Evolutionary conservation across 2,113 vertebrate genomes (phyloP), one percentile per base, ranked within the genome.

Genomic region (Rhombomys opimus): DNA sequence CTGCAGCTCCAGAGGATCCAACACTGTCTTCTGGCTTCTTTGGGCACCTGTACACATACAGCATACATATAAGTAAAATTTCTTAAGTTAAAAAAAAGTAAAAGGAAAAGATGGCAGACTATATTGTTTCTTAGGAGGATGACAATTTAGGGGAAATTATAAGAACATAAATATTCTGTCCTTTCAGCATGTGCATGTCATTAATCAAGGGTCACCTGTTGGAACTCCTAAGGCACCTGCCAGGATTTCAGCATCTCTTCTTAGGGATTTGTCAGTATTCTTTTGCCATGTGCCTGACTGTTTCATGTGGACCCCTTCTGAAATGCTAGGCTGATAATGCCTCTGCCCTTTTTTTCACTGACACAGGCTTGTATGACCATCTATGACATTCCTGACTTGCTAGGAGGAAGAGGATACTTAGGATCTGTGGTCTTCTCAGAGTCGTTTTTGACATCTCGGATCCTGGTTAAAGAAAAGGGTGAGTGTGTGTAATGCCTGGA

Each of bases 391-490:
- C 99, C 99, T 75, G 99, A 99, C 96, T 96, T 99, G 90, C 98
- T 99, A 7, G 98, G 98, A 27, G 73, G 73, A 65, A 97, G 96
- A 20, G 99, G 98, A 0, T 97, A 98, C 93, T 98, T 99, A 95
- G 99, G 99, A 27, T 99, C 99, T 54, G 98, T 99, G 59, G 98
- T 99, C 92, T 99, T 99, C 97, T 99, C 99, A 17, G 99, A 99
- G 89, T 99, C 99, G 0, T 99, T 99, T 96, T 95, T 99, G 96
- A 99, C 99, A 35, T 99, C 99, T n/a, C 99, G 98, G 93, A 99
- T 99, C 76, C 98, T 98, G 92, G 98, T 99, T 86, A 99, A 99
- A 97, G 99, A 99, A 95, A 99, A 98, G 98, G 99, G 99, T 99
- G 97, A 94, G 57, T 75, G 0, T 12, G 80, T 72, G 0, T 95